A percentile compares a stretch with the other conserved stretches of the same genome.
These are phyloP conservation scores for Macrotis lagotis DNA, from an alignment of 2,113 vertebrate species.

Conservation along the genomic window DNA sequence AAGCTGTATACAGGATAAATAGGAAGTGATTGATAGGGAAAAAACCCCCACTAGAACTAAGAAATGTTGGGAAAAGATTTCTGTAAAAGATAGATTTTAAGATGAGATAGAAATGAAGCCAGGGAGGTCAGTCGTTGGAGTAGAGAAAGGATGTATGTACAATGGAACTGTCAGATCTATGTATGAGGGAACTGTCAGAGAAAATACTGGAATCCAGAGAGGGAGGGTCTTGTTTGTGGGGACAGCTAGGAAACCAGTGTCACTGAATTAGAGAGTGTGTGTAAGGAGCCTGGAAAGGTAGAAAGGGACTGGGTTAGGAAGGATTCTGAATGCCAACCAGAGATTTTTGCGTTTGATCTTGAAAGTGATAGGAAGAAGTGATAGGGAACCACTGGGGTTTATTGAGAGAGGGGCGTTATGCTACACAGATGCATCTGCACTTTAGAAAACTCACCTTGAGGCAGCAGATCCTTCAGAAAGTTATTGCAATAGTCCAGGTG, in stretches of 20 bases:
- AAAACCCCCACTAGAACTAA: not conserved
- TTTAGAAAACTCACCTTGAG: no score
- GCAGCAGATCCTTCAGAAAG: not conserved
- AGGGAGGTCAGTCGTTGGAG: no score
- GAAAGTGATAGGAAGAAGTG: no score
- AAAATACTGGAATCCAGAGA: not conserved
- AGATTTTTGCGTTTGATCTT: not conserved
- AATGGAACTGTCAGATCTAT: not conserved
- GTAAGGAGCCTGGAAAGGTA: not conserved
- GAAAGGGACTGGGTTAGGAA: not conserved
- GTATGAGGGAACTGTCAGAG: not conserved
- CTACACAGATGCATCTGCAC: no score
- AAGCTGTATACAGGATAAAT: not conserved
- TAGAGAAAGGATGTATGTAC: not conserved
- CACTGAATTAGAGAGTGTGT: not conserved
- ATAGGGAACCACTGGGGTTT: no score
- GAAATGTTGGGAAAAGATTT: no score
- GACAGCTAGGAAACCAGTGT: not conserved
- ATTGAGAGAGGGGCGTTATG: no score
- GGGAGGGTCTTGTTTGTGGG: not conserved
- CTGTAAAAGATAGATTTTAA: no score
- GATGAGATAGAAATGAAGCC: no score
- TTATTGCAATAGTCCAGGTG: not conserved
- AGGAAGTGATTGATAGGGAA: not conserved
- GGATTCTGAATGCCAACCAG: not conserved